phyloP scores from a whole-genome alignment of 1,140 invertebrate genomes.

The Himalopsyche phryganea region DNA sequence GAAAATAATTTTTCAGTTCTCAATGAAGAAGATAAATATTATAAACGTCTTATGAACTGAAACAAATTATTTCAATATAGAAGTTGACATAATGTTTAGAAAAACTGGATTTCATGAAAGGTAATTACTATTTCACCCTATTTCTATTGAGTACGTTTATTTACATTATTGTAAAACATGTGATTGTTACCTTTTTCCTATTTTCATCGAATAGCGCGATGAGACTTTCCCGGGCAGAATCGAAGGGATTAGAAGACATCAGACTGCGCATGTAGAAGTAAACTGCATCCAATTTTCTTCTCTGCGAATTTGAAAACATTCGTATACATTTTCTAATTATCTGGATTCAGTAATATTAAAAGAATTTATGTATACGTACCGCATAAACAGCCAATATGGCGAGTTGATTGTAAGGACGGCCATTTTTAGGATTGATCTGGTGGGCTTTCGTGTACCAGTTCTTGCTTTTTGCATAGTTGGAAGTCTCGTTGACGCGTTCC shows the following conservation, averaged over 20 bases:
- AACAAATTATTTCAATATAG: too few species aligned
- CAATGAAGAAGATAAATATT: too few species aligned
- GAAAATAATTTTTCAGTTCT: too few species aligned
- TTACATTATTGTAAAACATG: too few species aligned
- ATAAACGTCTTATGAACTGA: too few species aligned
- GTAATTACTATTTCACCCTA: too few species aligned
- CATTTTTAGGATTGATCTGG: conserved; percentile 91
- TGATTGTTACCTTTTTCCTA: conserved; percentile 73
- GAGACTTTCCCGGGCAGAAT: conserved; percentile 84
- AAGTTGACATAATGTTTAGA: too few species aligned
- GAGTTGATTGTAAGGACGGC: conserved; percentile 89
- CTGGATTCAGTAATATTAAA: neutral
- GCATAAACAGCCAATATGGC: conserved; percentile 88
- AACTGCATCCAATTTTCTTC: conserved; percentile 91
- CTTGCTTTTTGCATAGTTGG: conserved; percentile 82
- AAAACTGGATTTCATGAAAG: too few species aligned
- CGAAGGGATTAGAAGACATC: conserved; percentile 89
- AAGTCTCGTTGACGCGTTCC: conserved; percentile 77
- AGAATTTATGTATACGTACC: too few species aligned
- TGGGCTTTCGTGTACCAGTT: conserved; percentile 91
- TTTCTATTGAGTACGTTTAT: too few species aligned
- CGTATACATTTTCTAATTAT: neutral
- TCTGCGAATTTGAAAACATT: conserved; percentile 55
- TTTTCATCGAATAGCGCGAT: conserved; percentile 90
- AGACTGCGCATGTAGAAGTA: conserved; percentile 95